Conservation (phyloP, 2,888 invertebrate genomes). For the Drosophila lacicola region DNA sequence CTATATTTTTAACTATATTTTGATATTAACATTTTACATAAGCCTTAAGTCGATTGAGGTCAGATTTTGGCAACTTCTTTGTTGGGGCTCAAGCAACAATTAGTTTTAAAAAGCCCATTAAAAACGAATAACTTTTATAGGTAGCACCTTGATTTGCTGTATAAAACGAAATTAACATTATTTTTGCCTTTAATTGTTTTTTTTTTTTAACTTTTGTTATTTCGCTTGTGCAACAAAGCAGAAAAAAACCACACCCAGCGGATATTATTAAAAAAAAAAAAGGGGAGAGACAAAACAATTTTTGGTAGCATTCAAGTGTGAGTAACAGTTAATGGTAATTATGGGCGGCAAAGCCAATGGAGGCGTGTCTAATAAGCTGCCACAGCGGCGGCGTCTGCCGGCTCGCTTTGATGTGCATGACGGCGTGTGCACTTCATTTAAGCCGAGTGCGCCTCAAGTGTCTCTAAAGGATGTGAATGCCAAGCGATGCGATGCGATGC, state of each 20-base stretch:
- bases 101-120: no score
- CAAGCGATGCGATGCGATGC: slow-evolving; percentile 18
- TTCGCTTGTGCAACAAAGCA: slow-evolving; percentile 33
- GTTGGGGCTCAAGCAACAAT: background rate
- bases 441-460: slow-evolving; percentile 75
- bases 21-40: no score
- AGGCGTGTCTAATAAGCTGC: slow-evolving; percentile 76
- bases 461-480: slow-evolving; percentile 71
- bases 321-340: slow-evolving; percentile 67
- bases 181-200: slow-evolving; percentile 11
- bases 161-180: slow-evolving; percentile 6
- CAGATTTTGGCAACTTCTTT: no score
- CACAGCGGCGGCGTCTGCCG: slow-evolving; percentile 55
- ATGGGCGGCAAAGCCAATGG: slow-evolving; percentile 58
- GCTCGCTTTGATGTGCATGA: slow-evolving; percentile 73
- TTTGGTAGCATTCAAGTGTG: slow-evolving; percentile 40
- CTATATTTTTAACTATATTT: no score
- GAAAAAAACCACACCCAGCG: slow-evolving; percentile 23
- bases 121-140: slow-evolving; percentile 7
- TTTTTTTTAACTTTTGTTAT: background rate
- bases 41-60: no score
- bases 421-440: slow-evolving; percentile 78
- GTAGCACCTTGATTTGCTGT: slow-evolving; percentile 1
- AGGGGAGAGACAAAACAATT: slow-evolving; percentile 14
- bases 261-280: slow-evolving; percentile 23